Evolutionary conservation across 2,113 vertebrate genomes (phyloP).

Genomic region (Podocnemis expansa): DNA sequence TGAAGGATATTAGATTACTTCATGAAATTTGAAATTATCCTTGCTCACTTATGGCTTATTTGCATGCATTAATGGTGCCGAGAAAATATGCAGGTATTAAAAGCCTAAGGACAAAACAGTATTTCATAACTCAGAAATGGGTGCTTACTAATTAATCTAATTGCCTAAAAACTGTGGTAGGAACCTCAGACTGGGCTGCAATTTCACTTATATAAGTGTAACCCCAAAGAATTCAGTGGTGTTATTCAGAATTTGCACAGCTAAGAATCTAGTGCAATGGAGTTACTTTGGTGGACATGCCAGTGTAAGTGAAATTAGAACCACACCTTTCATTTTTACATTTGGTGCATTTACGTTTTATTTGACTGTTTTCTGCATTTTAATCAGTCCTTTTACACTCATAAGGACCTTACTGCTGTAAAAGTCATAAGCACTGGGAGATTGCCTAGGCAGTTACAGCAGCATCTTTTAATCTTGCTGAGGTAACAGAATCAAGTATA

Average conservation of each 20-base stretch:
- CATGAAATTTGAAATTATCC: background rate
- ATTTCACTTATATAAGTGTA: background rate
- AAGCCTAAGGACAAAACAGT: background rate
- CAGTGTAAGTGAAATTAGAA: background rate
- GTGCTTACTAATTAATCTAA: background rate
- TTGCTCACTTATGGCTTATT: background rate
- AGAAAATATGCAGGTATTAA: background rate
- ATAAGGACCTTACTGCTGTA: background rate
- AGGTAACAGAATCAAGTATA: conserved; percentile 36
- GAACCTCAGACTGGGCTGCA: background rate
- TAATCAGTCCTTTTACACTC: background rate
- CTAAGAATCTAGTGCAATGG: accelerated
- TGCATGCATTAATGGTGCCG: background rate
- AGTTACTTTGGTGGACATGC: background rate
- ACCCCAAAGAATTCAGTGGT: background rate
- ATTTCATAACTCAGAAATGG: background rate
- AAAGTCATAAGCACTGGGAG: background rate
- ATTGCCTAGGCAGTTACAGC: conserved; percentile 61
- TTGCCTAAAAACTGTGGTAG: background rate
- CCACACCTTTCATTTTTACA: background rate
- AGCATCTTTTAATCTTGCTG: background rate
- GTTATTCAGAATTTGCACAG: background rate
- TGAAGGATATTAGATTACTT: background rate
- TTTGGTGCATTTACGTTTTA: background rate
- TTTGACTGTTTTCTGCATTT: conserved; percentile 7